These are phyloP conservation scores for Hyla sarda DNA, from an alignment of 2,113 vertebrate species.

Conservation along the genomic window DNA sequence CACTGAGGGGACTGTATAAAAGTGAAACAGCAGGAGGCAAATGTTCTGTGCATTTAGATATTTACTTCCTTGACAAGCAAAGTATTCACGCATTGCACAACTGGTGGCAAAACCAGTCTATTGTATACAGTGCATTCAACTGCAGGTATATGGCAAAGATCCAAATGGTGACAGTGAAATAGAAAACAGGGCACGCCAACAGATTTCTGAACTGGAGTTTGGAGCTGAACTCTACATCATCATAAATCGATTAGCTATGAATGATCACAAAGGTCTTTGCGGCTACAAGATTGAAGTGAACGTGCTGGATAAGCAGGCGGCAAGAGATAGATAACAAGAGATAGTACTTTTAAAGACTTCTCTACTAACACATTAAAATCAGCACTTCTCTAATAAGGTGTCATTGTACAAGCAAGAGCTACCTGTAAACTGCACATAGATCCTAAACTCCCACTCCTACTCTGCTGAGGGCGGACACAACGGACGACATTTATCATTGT, in stretches of 20 bases:
- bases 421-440: too few relatives aligned
- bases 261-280: not conserved
- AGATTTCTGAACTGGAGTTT: not conserved
- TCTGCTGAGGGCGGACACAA: too few relatives aligned
- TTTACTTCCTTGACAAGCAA: not conserved
- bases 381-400: not conserved
- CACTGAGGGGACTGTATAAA: not conserved
- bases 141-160: not conserved
- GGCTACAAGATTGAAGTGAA: not conserved
- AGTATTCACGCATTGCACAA: not conserved
- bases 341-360: not conserved
- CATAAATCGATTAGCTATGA: not conserved
- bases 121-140: not conserved
- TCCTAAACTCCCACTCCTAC: too few relatives aligned
- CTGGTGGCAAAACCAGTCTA: not conserved
- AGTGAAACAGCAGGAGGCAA: not conserved
- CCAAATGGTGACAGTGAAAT: not conserved
- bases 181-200: not conserved
- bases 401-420: not conserved
- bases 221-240: not conserved
- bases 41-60: not conserved
- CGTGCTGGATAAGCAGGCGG: not conserved
- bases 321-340: not conserved
- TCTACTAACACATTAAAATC: not conserved
- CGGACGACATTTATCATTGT: too few relatives aligned